Conservation (phyloP, 1,140 invertebrate species). For the Drosophila yakuba region DNA sequence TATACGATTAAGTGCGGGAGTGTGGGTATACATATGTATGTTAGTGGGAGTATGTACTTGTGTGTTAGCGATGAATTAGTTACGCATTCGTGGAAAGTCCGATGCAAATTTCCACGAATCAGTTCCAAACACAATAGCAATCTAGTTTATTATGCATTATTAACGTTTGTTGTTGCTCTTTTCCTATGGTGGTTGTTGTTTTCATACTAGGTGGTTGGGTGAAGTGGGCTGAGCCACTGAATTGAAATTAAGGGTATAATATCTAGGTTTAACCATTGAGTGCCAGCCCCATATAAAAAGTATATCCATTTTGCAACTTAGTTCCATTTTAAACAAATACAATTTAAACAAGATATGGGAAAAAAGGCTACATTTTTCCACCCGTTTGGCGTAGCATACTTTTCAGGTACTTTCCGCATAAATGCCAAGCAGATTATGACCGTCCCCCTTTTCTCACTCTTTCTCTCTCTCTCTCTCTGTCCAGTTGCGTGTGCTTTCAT, state of each 20-base stretch:
- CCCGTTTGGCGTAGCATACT: background rate
- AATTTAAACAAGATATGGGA: no score
- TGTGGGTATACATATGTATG: background rate
- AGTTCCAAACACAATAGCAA: background rate
- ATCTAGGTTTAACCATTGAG: background rate
- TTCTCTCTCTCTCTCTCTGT: background rate
- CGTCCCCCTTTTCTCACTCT: background rate
- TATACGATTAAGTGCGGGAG: conserved; percentile 10
- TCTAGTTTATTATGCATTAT: conserved; percentile 22
- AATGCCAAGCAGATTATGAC: background rate
- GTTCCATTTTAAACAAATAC: no score
- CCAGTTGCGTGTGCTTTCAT: no score
- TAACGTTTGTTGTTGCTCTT: conserved; percentile 6
- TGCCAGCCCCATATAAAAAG: background rate
- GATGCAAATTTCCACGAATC: conserved; percentile 10
- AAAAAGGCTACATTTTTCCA: background rate
- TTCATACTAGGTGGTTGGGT: background rate
- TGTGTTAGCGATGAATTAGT: conserved; percentile 36
- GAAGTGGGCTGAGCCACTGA: conserved; percentile 22
- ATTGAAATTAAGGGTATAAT: background rate
- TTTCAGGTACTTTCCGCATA: background rate
- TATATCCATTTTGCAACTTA: background rate
- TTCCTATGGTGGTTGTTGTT: background rate
- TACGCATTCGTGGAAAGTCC: conserved; percentile 24
- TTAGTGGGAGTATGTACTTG: background rate